A percentile compares a stretch with the other conserved stretches of the same genome.
phyloP scores from a whole-genome alignment of 2,113 vertebrate species.

The Heliornis fulica region DNA sequence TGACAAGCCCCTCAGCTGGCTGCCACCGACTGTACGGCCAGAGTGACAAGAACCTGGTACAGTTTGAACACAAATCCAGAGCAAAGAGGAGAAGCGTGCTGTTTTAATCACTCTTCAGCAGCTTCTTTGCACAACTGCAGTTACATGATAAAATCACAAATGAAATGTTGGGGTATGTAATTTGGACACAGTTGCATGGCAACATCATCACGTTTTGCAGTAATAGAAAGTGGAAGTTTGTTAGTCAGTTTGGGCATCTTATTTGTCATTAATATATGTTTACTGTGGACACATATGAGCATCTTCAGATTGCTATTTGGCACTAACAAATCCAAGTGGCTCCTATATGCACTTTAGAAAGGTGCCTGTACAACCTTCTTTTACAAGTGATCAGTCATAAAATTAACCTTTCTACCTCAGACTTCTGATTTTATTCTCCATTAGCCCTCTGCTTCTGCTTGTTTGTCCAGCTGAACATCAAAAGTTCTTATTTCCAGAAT shows the following conservation, averaged over 20 bases:
- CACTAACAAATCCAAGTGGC: neutral
- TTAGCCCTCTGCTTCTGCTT: neutral
- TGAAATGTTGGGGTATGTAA: neutral
- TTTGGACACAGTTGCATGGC: neutral
- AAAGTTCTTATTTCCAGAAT: neutral
- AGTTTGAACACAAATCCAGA: neutral
- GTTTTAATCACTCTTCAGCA: neutral
- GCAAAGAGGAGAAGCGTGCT: neutral
- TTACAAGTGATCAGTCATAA: neutral
- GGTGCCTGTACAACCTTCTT: neutral
- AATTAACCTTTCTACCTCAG: neutral
- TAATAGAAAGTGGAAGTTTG: neutral
- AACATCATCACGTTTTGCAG: neutral
- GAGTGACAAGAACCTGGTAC: neutral
- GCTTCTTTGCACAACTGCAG: neutral
- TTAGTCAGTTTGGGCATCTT: neutral
- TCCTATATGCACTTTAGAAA: neutral
- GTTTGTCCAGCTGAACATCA: neutral
- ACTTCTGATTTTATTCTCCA: neutral
- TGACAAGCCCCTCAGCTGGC: neutral
- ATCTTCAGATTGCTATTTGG: neutral
- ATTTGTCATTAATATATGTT: neutral
- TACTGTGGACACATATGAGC: neutral
- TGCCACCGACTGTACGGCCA: neutral
- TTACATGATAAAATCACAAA: neutral